Evolutionary conservation across 2,888 invertebrate genomes (phyloP).

Genomic region (Spicauda simplicius): DNA sequence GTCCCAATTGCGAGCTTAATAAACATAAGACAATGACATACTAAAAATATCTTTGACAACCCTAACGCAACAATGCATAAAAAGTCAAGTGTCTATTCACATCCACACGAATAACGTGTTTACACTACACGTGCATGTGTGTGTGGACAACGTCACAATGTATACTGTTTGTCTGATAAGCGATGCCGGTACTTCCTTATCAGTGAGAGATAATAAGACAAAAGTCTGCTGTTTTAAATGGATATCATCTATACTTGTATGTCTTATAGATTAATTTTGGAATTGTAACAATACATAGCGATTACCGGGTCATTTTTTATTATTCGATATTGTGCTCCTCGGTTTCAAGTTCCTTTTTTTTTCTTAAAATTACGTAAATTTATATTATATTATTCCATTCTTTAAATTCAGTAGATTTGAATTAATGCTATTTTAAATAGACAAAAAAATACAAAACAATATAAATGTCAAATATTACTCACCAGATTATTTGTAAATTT

Average conservation of each 20-base stretch:
- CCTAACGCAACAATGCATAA: not conserved
- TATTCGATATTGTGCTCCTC: too few species aligned
- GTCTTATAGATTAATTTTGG: not conserved
- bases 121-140: not conserved
- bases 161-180: slow-evolving; percentile 11
- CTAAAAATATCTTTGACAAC: not conserved
- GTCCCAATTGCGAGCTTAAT: too few species aligned
- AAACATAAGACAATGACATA: not conserved
- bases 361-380: too few species aligned
- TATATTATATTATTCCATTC: too few species aligned
- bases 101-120: slow-evolving; percentile 4
- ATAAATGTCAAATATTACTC: too few species aligned
- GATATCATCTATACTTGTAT: not conserved
- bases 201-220: not conserved
- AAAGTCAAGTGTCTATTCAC: slow-evolving; percentile 17
- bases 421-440: too few species aligned
- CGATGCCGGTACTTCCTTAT: slow-evolving; percentile 3
- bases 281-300: not conserved
- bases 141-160: slow-evolving; percentile 2
- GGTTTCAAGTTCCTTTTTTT: too few species aligned
- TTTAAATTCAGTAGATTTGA: too few species aligned
- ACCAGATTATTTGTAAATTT: too few species aligned
- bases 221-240: not conserved
- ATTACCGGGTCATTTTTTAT: too few species aligned
- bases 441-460: too few species aligned